A percentile compares a stretch with the other conserved stretches of the same genome.
Evolutionary conservation across 37 sponge, comb jelly and placozoan species (phyloP).

Genomic region (Aplysina aerophoba): DNA sequence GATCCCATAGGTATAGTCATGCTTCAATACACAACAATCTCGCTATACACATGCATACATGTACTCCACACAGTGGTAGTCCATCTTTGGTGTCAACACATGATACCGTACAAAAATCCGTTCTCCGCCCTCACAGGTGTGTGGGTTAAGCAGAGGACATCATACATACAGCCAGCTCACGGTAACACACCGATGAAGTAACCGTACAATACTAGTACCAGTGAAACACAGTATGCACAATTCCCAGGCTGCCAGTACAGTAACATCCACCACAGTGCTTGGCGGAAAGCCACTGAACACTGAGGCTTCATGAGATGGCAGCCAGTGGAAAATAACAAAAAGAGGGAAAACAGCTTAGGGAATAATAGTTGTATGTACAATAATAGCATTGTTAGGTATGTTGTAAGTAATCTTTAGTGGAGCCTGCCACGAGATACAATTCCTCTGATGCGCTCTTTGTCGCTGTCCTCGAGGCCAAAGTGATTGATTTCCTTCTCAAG

Average conservation of each 20-base stretch:
- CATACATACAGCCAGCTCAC: no score
- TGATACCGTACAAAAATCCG: no score
- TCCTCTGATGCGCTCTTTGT: constrained; percentile 40
- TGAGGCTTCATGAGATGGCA: background rate
- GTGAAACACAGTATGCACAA: background rate
- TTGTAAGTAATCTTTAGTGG: constrained; percentile 2
- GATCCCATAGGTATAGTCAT: no score
- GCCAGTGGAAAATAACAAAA: background rate
- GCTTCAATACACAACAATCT: no score
- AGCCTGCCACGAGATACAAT: constrained; percentile 52
- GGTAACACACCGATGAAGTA: background rate
- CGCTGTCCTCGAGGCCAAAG: constrained; percentile 55
- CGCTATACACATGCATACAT: no score
- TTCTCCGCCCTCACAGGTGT: no score
- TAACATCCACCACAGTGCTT: background rate
- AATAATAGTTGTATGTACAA: no score
- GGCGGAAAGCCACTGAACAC: background rate
- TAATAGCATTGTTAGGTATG: background rate
- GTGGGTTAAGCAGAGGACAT: no score
- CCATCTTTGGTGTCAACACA: no score
- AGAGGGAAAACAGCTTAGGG: background rate
- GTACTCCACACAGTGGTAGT: no score
- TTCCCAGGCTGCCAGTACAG: background rate
- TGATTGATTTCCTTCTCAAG: constrained; percentile 78
- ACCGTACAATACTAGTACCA: background rate